Conservation (phyloP, 1,140 invertebrate species). For the Ceratina calcarata region DNA sequence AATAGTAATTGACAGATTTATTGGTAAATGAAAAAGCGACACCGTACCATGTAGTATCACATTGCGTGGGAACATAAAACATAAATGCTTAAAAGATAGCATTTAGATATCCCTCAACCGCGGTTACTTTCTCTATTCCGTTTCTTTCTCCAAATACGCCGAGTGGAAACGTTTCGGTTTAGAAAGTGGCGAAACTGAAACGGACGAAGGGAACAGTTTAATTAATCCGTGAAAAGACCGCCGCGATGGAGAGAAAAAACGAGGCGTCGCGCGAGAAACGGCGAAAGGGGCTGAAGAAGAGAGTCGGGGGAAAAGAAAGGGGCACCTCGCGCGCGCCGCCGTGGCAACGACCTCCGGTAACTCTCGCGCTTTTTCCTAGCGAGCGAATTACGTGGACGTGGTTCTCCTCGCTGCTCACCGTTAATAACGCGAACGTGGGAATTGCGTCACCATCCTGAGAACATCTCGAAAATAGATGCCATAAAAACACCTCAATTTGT, state of each 20-base stretch:
- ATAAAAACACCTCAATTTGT: too few species aligned
- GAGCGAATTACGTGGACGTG: conserved; percentile 28
- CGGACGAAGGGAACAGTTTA: conserved; percentile 10
- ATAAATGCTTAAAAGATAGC: background rate
- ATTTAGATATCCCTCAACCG: background rate
- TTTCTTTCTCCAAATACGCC: background rate
- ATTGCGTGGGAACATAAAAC: too few species aligned
- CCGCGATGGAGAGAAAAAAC: background rate
- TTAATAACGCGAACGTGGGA: conserved; percentile 39
- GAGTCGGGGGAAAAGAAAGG: background rate
- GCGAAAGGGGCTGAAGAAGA: conserved; percentile 29
- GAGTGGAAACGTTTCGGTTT: background rate
- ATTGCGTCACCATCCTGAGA: conserved; percentile 18
- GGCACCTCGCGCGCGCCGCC: background rate
- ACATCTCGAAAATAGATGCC: background rate
- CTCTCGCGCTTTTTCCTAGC: conserved; percentile 35
- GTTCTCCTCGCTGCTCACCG: conserved; percentile 24
- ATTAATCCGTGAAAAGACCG: conserved; percentile 25
- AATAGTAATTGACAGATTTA: too few species aligned
- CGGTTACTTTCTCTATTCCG: background rate
- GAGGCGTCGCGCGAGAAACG: background rate
- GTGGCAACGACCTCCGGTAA: conserved; percentile 45
- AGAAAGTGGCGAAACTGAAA: conserved; percentile 14
- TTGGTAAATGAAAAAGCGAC: too few species aligned
- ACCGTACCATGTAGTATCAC: too few species aligned